A percentile compares a stretch with the other conserved stretches of the same genome.
These are phyloP conservation scores for Gibbula magus DNA, from an alignment of 2,888 invertebrate species.

Conservation along the genomic window DNA sequence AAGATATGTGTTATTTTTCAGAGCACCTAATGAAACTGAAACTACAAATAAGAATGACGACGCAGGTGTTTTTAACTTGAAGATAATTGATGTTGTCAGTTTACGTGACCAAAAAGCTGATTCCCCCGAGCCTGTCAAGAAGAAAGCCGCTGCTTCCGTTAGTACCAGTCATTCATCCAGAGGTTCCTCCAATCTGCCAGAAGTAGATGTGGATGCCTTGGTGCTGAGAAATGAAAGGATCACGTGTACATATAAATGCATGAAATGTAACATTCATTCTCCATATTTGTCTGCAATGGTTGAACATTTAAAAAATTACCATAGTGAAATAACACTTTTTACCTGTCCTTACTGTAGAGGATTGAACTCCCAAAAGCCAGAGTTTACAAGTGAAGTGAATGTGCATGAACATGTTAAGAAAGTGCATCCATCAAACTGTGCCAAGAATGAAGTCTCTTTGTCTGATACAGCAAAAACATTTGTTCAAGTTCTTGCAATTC, in stretches of 20 bases:
- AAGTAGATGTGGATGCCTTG: conserved; percentile 27
- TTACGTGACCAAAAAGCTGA: conserved; percentile 43
- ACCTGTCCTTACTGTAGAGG: conserved; percentile 66
- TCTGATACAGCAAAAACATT: conserved; percentile 63
- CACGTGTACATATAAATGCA: conserved; percentile 62
- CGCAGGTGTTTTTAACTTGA: conserved; percentile 44
- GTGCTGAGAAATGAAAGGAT: conserved; percentile 28
- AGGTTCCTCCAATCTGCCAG: conserved; percentile 13
- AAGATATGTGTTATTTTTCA: neutral
- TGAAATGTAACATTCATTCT: conserved; percentile 66
- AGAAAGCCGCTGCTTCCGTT: neutral
- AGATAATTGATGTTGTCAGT: conserved; percentile 66
- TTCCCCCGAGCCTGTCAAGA: neutral
- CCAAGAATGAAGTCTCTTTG: conserved; percentile 63
- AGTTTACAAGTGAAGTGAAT: conserved; percentile 59
- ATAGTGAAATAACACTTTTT: conserved; percentile 61
- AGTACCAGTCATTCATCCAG: neutral
- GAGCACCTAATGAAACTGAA: neutral
- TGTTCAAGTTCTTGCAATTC: conserved; percentile 54
- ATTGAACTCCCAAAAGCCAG: conserved; percentile 49
- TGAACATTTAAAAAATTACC: conserved; percentile 60
- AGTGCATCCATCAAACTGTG: conserved; percentile 58
- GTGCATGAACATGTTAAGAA: conserved; percentile 61
- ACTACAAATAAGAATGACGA: conserved; percentile 35
- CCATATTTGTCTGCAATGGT: conserved; percentile 65